Percentiles rank a stretch among this genome's conserved stretches.
Conservation (phyloP, 2,797 vertebrate genomes). For the Gallirallus australis region DNA sequence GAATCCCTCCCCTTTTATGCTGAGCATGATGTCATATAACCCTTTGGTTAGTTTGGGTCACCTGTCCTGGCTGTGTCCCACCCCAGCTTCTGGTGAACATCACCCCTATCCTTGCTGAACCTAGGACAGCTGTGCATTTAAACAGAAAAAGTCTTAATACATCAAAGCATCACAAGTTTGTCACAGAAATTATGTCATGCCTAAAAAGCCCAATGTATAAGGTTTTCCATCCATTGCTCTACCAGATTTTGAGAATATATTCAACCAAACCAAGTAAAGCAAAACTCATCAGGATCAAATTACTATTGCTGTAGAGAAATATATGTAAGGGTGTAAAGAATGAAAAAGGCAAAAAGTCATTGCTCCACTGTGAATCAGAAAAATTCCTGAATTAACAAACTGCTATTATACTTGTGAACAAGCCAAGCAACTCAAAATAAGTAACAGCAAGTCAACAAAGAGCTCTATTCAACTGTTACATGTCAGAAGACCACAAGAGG, state of each 20-base stretch:
- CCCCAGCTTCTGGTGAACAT: too few species aligned
- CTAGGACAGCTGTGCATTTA: not conserved
- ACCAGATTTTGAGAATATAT: not conserved
- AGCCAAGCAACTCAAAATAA: not conserved
- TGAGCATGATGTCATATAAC: too few species aligned
- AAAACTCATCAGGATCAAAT: not conserved
- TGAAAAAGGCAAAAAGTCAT: not conserved
- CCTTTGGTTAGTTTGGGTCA: too few species aligned
- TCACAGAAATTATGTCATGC: not conserved
- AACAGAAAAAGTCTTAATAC: not conserved
- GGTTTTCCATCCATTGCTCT: not conserved
- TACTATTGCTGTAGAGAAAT: not conserved
- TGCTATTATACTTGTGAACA: not conserved
- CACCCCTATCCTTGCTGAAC: too few species aligned
- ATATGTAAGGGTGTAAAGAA: not conserved
- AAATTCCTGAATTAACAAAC: not conserved
- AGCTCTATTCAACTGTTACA: not conserved
- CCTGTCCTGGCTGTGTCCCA: too few species aligned
- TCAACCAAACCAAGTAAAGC: not conserved
- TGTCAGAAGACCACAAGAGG: not conserved
- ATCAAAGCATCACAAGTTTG: not conserved
- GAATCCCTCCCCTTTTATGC: too few species aligned
- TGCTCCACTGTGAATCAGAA: not conserved
- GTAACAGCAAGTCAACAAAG: fast-evolving
- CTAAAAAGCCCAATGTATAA: not conserved